Evolutionary conservation across 2,888 invertebrate genomes (phyloP).

Genomic region (Aspidapion aeneum): DNA sequence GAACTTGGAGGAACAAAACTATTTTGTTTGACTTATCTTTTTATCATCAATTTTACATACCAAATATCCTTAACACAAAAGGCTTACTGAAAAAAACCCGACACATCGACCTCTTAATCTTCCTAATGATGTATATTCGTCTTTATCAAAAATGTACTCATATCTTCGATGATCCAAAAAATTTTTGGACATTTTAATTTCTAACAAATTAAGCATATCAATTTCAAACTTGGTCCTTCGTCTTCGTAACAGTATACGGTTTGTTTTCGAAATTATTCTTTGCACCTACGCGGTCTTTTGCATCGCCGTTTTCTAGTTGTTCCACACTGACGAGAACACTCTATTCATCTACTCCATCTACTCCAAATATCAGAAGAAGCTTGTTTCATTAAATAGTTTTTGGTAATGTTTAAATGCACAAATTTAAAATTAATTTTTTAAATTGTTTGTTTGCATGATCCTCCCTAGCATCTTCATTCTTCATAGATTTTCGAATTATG

Average conservation of each 20-base stretch:
- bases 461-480: conserved; percentile 44
- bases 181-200: conserved; percentile 29
- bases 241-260: conserved; percentile 83
- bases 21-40: too few species aligned
- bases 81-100: too few species aligned
- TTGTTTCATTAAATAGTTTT: conserved; percentile 38
- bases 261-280: conserved; percentile 73
- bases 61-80: too few species aligned
- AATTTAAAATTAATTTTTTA: conserved; percentile 41
- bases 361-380: conserved; percentile 56
- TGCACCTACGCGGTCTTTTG: conserved; percentile 68
- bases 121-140: too few species aligned
- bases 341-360: conserved; percentile 73
- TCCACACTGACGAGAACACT: conserved; percentile 75
- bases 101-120: too few species aligned
- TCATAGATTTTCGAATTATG: conserved; percentile 41
- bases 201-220: conserved; percentile 52
- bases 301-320: conserved; percentile 78
- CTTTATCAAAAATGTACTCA: too few species aligned
- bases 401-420: conserved; percentile 38
- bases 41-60: too few species aligned
- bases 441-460: conserved; percentile 45
- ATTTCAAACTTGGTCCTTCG: conserved; percentile 77
- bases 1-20: too few species aligned
- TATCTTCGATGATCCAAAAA: conserved; percentile 18